Percentiles rank a stretch among this genome's conserved stretches.
phyloP scores from a whole-genome alignment of 1,140 invertebrate species.

The Zaprionus kolodkinae region DNA sequence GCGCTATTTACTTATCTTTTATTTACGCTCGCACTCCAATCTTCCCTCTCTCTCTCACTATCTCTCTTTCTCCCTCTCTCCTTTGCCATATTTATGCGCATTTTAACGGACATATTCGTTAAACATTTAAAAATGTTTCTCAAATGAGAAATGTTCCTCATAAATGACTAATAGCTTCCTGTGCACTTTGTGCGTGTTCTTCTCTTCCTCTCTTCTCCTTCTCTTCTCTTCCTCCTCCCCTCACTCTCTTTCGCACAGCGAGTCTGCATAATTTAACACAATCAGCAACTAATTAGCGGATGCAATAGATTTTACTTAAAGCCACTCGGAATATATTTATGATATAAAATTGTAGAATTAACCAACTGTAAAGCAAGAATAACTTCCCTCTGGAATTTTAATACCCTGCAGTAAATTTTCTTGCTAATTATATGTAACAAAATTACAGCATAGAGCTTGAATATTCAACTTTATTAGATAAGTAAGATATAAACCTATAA shows the following conservation, averaged over 20 bases:
- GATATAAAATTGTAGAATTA: not conserved
- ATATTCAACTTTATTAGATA: too few species aligned
- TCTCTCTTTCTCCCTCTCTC: not conserved
- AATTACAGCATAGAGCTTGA: too few species aligned
- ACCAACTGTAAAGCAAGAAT: not conserved
- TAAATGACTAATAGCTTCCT: conserved; percentile 54
- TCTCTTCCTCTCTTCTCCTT: not conserved
- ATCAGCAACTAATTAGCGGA: conserved; percentile 48
- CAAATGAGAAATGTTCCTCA: conserved; percentile 42
- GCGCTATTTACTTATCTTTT: conserved; percentile 62
- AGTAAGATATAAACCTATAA: too few species aligned
- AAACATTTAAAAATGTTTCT: conserved; percentile 34
- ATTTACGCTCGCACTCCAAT: conserved; percentile 43
- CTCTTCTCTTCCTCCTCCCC: not conserved
- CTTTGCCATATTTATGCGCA: conserved; percentile 20
- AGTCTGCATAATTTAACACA: conserved; percentile 44
- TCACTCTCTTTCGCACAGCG: not conserved
- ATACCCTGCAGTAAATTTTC: not conserved
- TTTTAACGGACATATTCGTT: conserved; percentile 32
- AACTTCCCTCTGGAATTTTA: not conserved
- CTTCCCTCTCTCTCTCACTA: not conserved
- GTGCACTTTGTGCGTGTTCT: conserved; percentile 33
- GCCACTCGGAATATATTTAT: not conserved
- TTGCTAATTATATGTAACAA: too few species aligned
- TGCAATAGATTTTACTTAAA: conserved; percentile 33